Conservation (phyloP, 1,140 invertebrate species). For the Neodiprion virginianus region DNA sequence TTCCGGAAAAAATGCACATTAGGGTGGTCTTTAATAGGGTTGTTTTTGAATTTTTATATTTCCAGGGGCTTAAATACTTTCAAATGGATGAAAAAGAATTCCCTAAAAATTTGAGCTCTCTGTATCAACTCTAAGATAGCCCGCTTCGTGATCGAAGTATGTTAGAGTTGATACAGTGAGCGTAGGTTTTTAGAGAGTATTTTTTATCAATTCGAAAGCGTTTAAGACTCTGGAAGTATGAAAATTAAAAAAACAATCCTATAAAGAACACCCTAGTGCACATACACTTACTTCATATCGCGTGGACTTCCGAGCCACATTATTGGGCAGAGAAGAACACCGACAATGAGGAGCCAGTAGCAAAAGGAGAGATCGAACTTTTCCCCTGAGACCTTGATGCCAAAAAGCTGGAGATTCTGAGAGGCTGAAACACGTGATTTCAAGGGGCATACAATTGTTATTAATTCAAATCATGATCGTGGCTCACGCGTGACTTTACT, state of each 20-base stretch:
- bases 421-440: constrained; percentile 65
- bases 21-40: constrained; percentile 1
- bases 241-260: too few species aligned
- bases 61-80: constrained; percentile 6
- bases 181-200: neutral
- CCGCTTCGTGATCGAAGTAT: too few species aligned
- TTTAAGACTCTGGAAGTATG: too few species aligned
- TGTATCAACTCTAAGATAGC: too few species aligned
- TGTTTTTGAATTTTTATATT: constrained; percentile 7
- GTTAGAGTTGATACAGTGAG: neutral
- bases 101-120: too few species aligned
- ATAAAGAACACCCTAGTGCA: neutral
- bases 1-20: neutral
- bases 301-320: constrained; percentile 86
- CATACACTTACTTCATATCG: constrained; percentile 76
- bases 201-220: too few species aligned
- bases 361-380: constrained; percentile 75
- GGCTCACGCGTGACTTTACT: neutral
- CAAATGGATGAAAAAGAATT: neutral
- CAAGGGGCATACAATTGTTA: constrained; percentile 16
- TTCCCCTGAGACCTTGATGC: constrained; percentile 68
- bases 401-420: constrained; percentile 77
- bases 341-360: constrained; percentile 77
- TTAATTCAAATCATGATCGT: neutral
- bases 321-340: constrained; percentile 73